phyloP scores from a whole-genome alignment of 1,140 invertebrate species.

The Bombus vancouverensis region DNA sequence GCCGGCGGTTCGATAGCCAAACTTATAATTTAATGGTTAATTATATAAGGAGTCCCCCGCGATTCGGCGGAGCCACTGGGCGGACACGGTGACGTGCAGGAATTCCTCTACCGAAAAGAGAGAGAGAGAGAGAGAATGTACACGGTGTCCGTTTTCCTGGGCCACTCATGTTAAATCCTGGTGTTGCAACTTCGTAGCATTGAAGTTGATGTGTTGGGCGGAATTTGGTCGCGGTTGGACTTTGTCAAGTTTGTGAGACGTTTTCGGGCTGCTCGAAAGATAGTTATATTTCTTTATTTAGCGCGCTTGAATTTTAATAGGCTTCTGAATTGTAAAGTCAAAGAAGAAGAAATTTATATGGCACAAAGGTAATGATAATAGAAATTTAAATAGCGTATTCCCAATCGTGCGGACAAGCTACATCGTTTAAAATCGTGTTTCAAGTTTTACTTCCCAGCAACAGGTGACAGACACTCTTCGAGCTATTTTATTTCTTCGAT shows the following conservation, averaged over 20 bases:
- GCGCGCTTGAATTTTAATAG: too few relatives aligned
- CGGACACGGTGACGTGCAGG: conserved; percentile 82
- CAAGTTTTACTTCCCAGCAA: too few relatives aligned
- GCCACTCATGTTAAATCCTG: neutral
- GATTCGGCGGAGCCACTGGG: conserved; percentile 81
- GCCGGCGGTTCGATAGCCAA: conserved; percentile 79
- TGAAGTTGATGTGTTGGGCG: neutral
- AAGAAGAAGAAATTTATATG: too few relatives aligned
- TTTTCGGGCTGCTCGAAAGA: too few relatives aligned
- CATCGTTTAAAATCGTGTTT: too few relatives aligned
- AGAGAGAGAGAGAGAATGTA: conserved; percentile 2
- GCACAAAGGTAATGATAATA: too few relatives aligned
- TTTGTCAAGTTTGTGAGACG: neutral
- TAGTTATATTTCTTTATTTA: too few relatives aligned
- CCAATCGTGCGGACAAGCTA: too few relatives aligned
- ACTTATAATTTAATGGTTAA: conserved; percentile 84
- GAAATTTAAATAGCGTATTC: too few relatives aligned
- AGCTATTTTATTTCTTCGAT: neutral
- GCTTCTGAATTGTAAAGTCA: too few relatives aligned
- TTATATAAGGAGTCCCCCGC: conserved; percentile 81
- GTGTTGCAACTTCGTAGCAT: neutral
- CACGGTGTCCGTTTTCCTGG: conserved; percentile 47
- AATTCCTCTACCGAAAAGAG: conserved; percentile 67
- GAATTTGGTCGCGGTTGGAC: too few relatives aligned
- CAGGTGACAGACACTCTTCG: too few relatives aligned